Base-by-base conservation (phyloP, 2,113 vertebrate genomes). In the Zeus faber region DNA sequence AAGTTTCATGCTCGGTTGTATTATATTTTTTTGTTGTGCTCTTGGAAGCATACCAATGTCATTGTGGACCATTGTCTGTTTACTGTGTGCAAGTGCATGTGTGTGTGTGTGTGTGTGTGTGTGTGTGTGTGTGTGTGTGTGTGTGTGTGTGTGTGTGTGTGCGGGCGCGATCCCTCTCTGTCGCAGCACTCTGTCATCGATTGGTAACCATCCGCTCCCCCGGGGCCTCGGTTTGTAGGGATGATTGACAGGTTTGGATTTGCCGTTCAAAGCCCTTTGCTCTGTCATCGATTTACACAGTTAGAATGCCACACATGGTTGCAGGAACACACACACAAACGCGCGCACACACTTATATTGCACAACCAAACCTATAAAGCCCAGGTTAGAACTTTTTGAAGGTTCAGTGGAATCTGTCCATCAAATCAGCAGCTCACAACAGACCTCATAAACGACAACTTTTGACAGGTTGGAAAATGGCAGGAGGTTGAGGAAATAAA, bases 171-270 rank as follows among this genome's bases (percentile, higher is more conserved):
- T n/a, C 2, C 17, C 40, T 25, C 25, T 62, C 17, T 65, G 57
- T 53, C 3, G 27, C n/a, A 49, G 16, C 20, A 13, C 21, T 62
- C 39, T 54, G 58, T 54, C 52, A 79, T 60, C 70, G 63, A 77
- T 67, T 70, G 62, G 70, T 66, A 58, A 58, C 52, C 70, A 59
- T 45, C 55, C 40, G 44, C 62, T 65, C 72, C 63, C 63, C 44
- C 10, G 43, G 54, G 70, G 35, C 10, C 33, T n/a, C 16, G 49
- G 54, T 52, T 60, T 65, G 59, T 69, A 41, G 52, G 76, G 17
- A 68, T 82, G 74, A 81, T 70, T 81, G 81, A 67, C 77, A 78
- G 63, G 45, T 70, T 62, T 37, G 66, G 70, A 79, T 83, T 64
- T 77, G 72, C 13, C 31, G 58, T 59, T 73, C 11, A 67, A 64